Percentiles rank a stretch among this genome's conserved stretches.
These are phyloP conservation scores for Philypnodon macrostomus DNA, from an alignment of 2,797 vertebrate genomes.

Conservation along the genomic window DNA sequence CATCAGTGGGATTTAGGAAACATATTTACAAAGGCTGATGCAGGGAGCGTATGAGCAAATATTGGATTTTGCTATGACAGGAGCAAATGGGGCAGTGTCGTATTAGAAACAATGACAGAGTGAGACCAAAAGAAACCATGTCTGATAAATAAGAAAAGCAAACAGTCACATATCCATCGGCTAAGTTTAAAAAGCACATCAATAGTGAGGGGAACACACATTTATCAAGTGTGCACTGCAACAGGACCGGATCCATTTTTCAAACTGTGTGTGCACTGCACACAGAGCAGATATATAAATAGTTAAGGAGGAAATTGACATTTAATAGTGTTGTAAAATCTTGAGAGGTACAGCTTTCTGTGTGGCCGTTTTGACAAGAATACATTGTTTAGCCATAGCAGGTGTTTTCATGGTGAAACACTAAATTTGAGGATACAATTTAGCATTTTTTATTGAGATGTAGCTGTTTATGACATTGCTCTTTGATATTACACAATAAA, in stretches of 20 bases:
- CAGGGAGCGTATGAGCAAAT: slow-evolving; percentile 64
- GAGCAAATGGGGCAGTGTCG: slow-evolving; percentile 69
- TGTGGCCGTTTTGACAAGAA: too few species aligned
- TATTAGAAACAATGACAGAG: slow-evolving; percentile 62
- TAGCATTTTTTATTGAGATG: too few species aligned
- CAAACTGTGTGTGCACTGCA: slow-evolving; percentile 9
- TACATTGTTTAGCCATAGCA: too few species aligned
- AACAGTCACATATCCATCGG: slow-evolving; percentile 54
- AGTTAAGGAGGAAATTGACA: slow-evolving; percentile 4
- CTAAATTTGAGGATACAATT: too few species aligned
- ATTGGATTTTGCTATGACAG: slow-evolving; percentile 66
- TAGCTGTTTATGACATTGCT: too few species aligned
- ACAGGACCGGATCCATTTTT: slow-evolving; percentile 15
- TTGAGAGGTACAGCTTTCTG: background rate
- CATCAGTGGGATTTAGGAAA: slow-evolving; percentile 68
- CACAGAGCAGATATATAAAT: slow-evolving; percentile 11
- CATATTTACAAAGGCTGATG: slow-evolving; percentile 67
- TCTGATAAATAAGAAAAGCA: slow-evolving; percentile 57
- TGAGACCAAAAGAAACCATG: slow-evolving; percentile 30
- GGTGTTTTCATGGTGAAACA: too few species aligned
- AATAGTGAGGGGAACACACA: slow-evolving; percentile 15
- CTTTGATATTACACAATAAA: too few species aligned
- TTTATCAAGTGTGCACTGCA: slow-evolving; percentile 14
- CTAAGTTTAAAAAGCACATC: slow-evolving; percentile 38
- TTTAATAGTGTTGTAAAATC: slow-evolving; percentile 5